Percentiles rank a stretch among this genome's conserved stretches.
Evolutionary conservation across 1,140 invertebrate genomes (phyloP).

Genomic region (Cydia pomonella): DNA sequence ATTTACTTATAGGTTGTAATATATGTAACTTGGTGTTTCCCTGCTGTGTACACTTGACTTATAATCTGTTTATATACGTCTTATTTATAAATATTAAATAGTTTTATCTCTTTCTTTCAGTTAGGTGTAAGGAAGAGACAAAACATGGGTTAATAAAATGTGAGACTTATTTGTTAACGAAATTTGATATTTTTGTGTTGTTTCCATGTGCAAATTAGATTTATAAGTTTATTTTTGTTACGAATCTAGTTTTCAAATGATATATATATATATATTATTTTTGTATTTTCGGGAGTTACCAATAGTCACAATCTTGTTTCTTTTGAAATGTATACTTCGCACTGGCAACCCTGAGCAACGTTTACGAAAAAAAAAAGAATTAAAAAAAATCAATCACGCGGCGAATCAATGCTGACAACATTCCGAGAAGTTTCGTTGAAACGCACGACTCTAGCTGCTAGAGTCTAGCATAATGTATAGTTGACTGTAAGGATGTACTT

Average conservation of each 20-base stretch:
- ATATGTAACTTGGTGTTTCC: background rate
- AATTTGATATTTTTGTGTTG: conserved; percentile 37
- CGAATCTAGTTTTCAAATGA: conserved; percentile 16
- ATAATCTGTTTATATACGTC: background rate
- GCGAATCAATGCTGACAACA: conserved; percentile 14
- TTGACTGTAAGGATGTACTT: conserved; percentile 20
- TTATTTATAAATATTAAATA: background rate
- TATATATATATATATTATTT: conserved; percentile 32
- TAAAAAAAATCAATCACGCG: conserved; percentile 2
- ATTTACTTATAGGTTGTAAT: conserved; percentile 8
- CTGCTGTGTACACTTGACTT: background rate
- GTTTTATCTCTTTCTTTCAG: conserved; percentile 4
- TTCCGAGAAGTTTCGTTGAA: background rate
- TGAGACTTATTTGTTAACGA: conserved; percentile 29
- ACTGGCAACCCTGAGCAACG: background rate
- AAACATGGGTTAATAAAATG: background rate
- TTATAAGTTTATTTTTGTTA: conserved; percentile 43
- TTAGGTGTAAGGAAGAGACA: background rate
- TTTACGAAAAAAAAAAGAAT: background rate
- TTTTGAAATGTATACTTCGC: conserved; percentile 4
- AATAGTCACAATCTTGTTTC: conserved; percentile 25
- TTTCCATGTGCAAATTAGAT: conserved; percentile 35
- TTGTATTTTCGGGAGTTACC: conserved; percentile 13
- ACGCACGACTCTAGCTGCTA: background rate
- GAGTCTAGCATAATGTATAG: background rate